Evolutionary conservation across 2,888 invertebrate species (phyloP), one percentile per base, ranked within the genome.

Genomic region (Malthinus flaveolus): DNA sequence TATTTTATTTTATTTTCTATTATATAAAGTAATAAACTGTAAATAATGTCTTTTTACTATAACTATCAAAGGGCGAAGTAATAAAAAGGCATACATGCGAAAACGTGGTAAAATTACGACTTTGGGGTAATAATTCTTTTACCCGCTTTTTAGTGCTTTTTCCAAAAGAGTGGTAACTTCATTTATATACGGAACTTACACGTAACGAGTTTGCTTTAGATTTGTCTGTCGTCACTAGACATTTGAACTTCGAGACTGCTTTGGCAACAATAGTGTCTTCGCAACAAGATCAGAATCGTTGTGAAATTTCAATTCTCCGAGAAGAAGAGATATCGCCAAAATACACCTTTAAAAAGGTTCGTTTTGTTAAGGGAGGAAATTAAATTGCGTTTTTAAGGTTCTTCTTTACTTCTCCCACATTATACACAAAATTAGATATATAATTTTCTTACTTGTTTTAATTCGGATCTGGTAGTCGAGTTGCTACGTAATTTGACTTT

Each of bases 1-100:
- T 23, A 23, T 23, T 23, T 23, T 23, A 23, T 23, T 23, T 23
- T 23, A 2, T 23, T 23, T 23, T 23, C 23, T 23, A 23, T 54
- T 54, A 54, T 54, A 32, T 39, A 48, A 13, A 39, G 54, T 48
- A 54, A 48, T 48, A 54, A 47, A 47, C 13, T 32, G 37, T 53
- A 53, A 53, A 53, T 53, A 53, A 47, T 53, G 53, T 15, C 11
- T 39, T 23, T 42, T 9, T 23, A 39, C 37, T 47, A 32, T n/a
- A 33, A 42, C 37, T 47, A 37, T 48, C 46, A 54, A 39, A 39
- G 54, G 36, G 42, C 33, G 48, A 36, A 35, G 53, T n/a, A 53
- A 53, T 37, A 32, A 32, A 53, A 48, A 54, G 23, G 33, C 39
- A 37, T 48, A 42, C 37, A 54, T 36, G 47, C 47, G 37, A 31